Evolutionary conservation across 2,113 vertebrate species (phyloP), one percentile per base, ranked within the genome.

Genomic region (Hucho hucho): DNA sequence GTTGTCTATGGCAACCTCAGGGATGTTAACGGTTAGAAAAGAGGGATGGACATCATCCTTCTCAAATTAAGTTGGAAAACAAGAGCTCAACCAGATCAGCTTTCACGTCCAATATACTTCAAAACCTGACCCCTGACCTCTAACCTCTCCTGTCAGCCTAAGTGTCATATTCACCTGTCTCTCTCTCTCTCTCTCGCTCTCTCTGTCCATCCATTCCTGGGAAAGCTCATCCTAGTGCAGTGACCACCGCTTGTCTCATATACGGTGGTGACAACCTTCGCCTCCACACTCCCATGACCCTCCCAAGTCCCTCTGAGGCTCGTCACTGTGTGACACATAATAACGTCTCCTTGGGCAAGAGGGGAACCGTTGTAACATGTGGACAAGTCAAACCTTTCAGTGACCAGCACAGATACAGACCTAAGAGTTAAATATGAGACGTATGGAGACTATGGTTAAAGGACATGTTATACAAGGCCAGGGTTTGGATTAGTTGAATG

Each of bases 111-210:
- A 77, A 66, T 74, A 37, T 37, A 79, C 82, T 84, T 88, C 82
- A 88, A 87, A 87, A 89, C 79, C 79, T 12, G 75, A 91, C 89
- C 88, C 70, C 59, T 91, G 83, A 88, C 87, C 84, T 79, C 67
- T 26, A 26, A 26, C 26, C 26, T 37, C 32, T 28, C 16, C 2
- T 25, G 87, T 87, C 76, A 77, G 66, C 79, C 83, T 86, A 82
- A 89, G 81, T 86, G 82, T 90, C 82, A 86, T 32, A 78, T 82
- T 91, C 89, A 88, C 89, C 89, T 83, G 83, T 80, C 86, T 74
- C 75, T 73, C n/a, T 71, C 75, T 77, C 78, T 75, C 32, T 32
- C 32, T 32, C 29, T 32, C 29, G 5, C 28, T 6, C 29, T 6
- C 29, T 32, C 32, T 37, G 77, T 70, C 66, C 32, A 46, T 4